Percentiles rank a stretch among this genome's conserved stretches.
Conservation (phyloP, 2,113 vertebrate species). For the Rhea pennata region DNA sequence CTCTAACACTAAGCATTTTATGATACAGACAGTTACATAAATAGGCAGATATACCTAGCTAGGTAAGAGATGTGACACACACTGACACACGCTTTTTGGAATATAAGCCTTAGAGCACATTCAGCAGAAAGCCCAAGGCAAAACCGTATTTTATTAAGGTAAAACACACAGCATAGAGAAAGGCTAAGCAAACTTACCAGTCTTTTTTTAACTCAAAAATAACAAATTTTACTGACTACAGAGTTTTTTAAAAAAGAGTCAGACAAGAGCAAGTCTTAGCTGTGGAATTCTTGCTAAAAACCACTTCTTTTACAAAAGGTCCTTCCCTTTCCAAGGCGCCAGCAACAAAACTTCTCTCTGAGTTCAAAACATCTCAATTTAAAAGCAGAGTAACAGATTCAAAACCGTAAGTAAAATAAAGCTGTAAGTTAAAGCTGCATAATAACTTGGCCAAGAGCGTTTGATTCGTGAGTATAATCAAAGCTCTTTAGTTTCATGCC, state of each 20-base stretch:
- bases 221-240: not conserved
- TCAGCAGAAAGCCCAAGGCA: slow-evolving; percentile 14
- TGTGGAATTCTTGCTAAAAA: not conserved
- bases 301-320: not conserved
- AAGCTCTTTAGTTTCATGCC: not conserved
- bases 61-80: not conserved
- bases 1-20: not conserved
- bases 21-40: not conserved
- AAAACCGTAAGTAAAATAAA: not conserved
- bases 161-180: not conserved
- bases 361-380: not conserved
- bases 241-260: slow-evolving; percentile 2
- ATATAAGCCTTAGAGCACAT: not conserved
- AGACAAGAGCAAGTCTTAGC: not conserved
- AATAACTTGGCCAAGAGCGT: not conserved
- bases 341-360: not conserved
- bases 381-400: not conserved
- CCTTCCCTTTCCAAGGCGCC: not conserved
- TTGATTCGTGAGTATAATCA: not conserved
- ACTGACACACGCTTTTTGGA: not conserved
- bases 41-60: not conserved
- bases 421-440: not conserved
- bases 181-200: slow-evolving; percentile 3
- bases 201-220: not conserved
- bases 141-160: not conserved